Evolutionary conservation across 2,888 invertebrate genomes (phyloP), one percentile per base, ranked within the genome.

Genomic region (Dynastes hyllus): DNA sequence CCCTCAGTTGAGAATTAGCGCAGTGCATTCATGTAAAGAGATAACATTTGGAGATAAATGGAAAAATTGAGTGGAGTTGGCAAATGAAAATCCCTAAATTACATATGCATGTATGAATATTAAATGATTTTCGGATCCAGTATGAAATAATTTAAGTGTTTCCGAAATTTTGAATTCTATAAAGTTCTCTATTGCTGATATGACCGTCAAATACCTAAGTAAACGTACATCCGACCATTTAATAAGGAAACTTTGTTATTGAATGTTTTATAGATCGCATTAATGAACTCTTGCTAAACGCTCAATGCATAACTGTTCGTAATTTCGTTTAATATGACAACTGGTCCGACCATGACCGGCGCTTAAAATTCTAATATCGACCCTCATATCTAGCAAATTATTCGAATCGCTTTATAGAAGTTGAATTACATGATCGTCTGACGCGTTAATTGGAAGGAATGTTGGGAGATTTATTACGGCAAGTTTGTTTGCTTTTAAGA

Each of bases 301-400:
- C 27, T 50, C 4, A 69, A 29, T 69, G 29, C 13, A 27, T 29
- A 29, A 13, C 13, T n/a, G 51, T 51, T 27, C n/a, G 50, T 69
- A 69, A 69, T 69, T 69, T 16, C 51, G 40, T 11, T 50, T 69
- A 69, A 27, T 69, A 27, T 69, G 51, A 69, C 37, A 22, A 11
- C 29, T 32, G 29, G 13, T 9, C 50, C 13, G 29, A 27, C 69
- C 51, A 13, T 69, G 51, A 67, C 66, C 45, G 51, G 6, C 8
- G n/a, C 51, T 51, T 69, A 27, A 51, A 69, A 69, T 69, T 69
- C 27, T 69, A 69, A 69, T 69, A 27, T 51, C 51, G 50, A 66
- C 8, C 13, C n/a, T 16, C 66, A 40, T 22, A 22, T 37, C 27
- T 51, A 51, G 50, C 8, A 29, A 53, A 51, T 51, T 29, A 51